Evolutionary conservation across 2,113 vertebrate species (phyloP).

Genomic region (Choloepus hoffmanni): DNA sequence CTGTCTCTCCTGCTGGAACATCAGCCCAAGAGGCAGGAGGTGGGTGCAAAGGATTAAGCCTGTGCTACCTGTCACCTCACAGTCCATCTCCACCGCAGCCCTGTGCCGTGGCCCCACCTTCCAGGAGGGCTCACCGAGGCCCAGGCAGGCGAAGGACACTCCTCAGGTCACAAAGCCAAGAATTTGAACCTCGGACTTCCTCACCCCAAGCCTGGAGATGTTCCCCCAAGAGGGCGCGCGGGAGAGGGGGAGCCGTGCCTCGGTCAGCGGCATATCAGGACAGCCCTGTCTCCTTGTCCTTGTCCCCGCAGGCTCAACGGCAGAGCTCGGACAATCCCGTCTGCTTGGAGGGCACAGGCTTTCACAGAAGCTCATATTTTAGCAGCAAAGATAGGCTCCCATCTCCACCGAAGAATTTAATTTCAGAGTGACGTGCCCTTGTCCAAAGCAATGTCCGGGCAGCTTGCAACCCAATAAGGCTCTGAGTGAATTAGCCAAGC

Average conservation of each 20-base stretch:
- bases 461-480: constrained; percentile 23
- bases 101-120: fast-evolving
- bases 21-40: background rate
- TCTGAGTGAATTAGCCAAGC: constrained; percentile 6
- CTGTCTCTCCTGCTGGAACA: background rate
- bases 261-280: fast-evolving
- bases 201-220: background rate
- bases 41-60: too few relatives aligned
- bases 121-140: background rate
- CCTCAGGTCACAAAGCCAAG: background rate
- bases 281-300: background rate
- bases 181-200: background rate
- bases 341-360: background rate
- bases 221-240: background rate
- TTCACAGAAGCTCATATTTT: constrained; percentile 1
- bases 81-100: background rate
- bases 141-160: background rate
- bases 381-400: background rate
- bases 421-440: constrained; percentile 35
- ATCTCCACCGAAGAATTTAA: background rate
- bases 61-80: background rate
- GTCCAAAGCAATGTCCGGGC: background rate
- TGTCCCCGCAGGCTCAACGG: background rate
- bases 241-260: background rate
- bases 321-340: background rate